These are phyloP conservation scores for Cyphomyrus plagiostoma DNA, from an alignment of 2,113 vertebrate species.

Conservation along the genomic window DNA sequence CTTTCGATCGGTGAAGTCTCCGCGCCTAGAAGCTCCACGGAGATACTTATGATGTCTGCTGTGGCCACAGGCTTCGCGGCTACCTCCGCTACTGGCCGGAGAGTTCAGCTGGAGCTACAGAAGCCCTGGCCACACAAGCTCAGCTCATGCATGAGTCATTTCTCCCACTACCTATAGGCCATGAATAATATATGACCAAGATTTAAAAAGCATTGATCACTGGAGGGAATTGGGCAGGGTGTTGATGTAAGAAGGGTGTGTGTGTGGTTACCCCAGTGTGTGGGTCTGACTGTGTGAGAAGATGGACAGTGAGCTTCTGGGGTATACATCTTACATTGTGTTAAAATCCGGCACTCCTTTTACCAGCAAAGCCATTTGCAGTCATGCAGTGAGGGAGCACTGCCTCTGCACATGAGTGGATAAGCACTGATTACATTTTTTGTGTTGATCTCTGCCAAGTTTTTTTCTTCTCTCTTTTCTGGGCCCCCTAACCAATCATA, in stretches of 20 bases:
- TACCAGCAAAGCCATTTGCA: not conserved
- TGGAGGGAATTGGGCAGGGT: not conserved
- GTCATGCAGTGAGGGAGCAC: not conserved
- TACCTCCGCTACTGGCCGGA: not conserved
- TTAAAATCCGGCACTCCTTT: not conserved
- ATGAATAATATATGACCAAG: conserved; percentile 29
- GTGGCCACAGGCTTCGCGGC: not conserved
- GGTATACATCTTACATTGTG: not conserved
- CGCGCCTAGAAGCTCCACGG: not conserved
- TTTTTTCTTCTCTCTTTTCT: not conserved
- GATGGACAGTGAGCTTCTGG: too few relatives aligned
- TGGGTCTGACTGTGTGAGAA: not conserved
- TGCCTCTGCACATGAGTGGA: not conserved
- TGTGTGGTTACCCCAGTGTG: not conserved
- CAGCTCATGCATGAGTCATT: conserved; percentile 28
- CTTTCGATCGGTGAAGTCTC: not conserved
- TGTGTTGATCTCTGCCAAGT: not conserved
- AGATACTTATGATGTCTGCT: not conserved
- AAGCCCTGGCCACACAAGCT: not conserved
- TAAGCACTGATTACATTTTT: not conserved
- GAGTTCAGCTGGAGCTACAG: not conserved
- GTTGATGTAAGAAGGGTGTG: conserved; percentile 17
- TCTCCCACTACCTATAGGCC: conserved; percentile 14
- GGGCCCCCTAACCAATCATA: not conserved
- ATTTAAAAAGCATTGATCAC: conserved; percentile 30